A percentile compares a stretch with the other conserved stretches of the same genome.
Conservation (phyloP, 2,113 vertebrate genomes). For the Tamias sibiricus region DNA sequence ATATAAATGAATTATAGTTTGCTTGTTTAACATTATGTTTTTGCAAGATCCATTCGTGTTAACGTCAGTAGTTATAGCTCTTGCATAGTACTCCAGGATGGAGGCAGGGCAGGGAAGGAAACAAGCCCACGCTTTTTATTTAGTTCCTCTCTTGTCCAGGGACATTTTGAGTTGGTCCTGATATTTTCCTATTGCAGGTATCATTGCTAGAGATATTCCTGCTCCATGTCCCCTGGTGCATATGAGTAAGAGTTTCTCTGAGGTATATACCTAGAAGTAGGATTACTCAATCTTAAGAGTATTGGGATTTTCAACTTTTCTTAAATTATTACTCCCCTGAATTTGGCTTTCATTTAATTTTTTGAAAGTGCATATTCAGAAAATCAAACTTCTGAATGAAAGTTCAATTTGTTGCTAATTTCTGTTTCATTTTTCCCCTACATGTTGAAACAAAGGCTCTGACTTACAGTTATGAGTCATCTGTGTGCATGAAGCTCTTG, state of each 20-base stretch:
- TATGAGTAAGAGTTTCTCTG: background rate
- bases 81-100: background rate
- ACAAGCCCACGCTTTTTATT: background rate
- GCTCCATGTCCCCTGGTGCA: background rate
- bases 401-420: background rate
- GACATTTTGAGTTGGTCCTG: slow-evolving; percentile 3
- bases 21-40: background rate
- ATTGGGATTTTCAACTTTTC: background rate
- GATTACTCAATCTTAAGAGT: background rate
- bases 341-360: slow-evolving; percentile 8
- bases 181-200: background rate
- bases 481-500: background rate
- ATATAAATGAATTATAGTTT: background rate
- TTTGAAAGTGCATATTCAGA: background rate
- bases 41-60: background rate
- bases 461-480: background rate
- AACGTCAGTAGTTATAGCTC: background rate
- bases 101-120: background rate
- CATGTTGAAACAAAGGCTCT: background rate
- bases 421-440: background rate
- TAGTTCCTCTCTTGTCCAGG: background rate
- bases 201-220: background rate
- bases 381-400: slow-evolving; percentile 1
- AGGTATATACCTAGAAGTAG: background rate
- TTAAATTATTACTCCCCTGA: background rate